Evolutionary conservation across 2,888 invertebrate genomes (phyloP).

Genomic region (Perizoma flavofasciatum): DNA sequence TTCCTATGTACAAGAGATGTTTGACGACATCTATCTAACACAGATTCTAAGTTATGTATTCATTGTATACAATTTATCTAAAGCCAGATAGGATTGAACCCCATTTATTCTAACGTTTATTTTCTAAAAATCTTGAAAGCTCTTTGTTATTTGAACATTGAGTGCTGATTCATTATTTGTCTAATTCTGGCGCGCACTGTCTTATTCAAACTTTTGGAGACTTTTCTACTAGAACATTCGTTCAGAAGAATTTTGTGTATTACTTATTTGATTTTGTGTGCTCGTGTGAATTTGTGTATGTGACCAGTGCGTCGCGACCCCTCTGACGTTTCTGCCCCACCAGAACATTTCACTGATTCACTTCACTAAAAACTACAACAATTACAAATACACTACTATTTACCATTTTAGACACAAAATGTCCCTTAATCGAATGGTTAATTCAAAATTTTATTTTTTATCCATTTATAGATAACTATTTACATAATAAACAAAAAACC

Average conservation of each 20-base stretch:
- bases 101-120: constrained; percentile 77
- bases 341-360: constrained; percentile 58
- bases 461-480: constrained; percentile 76
- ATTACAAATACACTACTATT: constrained; percentile 82
- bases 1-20: constrained; percentile 60
- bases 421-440: constrained; percentile 73
- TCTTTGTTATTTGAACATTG: constrained; percentile 84
- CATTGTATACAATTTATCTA: constrained; percentile 82
- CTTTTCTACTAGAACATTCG: constrained; percentile 5
- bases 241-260: constrained; percentile 16
- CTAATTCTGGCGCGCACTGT: constrained; percentile 80
- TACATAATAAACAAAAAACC: constrained; percentile 79
- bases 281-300: constrained; percentile 47
- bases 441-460: constrained; percentile 63
- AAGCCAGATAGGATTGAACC: constrained; percentile 78
- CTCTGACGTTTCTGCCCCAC: constrained; percentile 53
- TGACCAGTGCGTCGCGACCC: constrained; percentile 78
- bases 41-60: constrained; percentile 62
- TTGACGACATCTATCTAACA: constrained; percentile 47
- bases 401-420: constrained; percentile 79
- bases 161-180: constrained; percentile 81
- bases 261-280: constrained; percentile 30
- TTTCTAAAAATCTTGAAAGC: constrained; percentile 81
- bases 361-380: constrained; percentile 80
- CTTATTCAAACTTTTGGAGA: constrained; percentile 37